Base-by-base conservation (phyloP, 2,113 vertebrate species). In the Ceratotherium simum region DNA sequence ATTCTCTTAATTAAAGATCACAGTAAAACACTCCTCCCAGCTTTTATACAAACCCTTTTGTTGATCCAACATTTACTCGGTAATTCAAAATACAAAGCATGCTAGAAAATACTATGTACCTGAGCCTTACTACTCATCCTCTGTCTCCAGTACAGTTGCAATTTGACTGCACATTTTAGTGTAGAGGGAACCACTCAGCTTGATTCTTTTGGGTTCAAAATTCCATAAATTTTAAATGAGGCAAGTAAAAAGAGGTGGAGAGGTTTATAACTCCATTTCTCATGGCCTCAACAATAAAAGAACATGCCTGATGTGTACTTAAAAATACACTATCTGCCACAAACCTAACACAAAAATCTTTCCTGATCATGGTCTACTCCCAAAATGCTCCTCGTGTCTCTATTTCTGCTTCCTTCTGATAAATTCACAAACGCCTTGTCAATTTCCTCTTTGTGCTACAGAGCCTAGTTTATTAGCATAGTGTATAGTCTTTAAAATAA, bases 171-270 rank as follows among this genome's bases (percentile, higher is more conserved):
- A 85, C 54, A 62, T 94, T 97, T 93, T 75, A 89, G 33, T 83
- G 17, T 64, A 48, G 5, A 64, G 33, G 64, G 78, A 97, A 90
- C 69, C 21, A 84, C 46, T 96, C 20, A n/a, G 56, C 36, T 82
- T 83, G 21, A 96, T 60, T 97, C 79, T 92, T 97, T 91, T 18
- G 56, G 79, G 82, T 81, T 96, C 97, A 87, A 90, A 96, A 93
- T 95, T 96, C 79, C 79, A 93, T 97, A 97, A 92, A 96, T 93
- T 96, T 97, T 97, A 95, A 97, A 97, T 96, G 95, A 96, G 48
- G 65, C 27, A 93, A 86, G 86, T 88, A 90, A 93, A 93, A 94
- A 95, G 46, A 93, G 58, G 82, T 84, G 12, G 60, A 95, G 89
- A 97, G 58, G 65, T 95, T 93, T 91, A 91, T 83, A 95, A 83